Evolutionary conservation across 2,113 vertebrate species (phyloP).

Genomic region (Struthidea cinerea): DNA sequence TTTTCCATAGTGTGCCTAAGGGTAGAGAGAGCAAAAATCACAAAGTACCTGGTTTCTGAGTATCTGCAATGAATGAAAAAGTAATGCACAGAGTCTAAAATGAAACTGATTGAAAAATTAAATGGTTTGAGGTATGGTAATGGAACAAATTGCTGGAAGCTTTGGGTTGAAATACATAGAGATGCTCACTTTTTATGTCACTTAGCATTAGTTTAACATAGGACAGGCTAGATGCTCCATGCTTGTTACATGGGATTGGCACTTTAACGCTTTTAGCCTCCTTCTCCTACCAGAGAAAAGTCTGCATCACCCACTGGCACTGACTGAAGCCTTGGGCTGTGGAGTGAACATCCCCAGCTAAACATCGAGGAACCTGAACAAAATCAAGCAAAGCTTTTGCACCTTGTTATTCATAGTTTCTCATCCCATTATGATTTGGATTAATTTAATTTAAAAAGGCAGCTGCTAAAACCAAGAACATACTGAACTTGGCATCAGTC

Average conservation of each 20-base stretch:
- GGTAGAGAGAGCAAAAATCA: not conserved
- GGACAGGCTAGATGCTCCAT: not conserved
- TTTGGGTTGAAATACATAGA: not conserved
- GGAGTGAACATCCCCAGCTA: not conserved
- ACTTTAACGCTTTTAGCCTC: not conserved
- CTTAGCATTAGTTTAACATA: not conserved
- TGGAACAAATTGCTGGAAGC: not conserved
- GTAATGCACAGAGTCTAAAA: not conserved
- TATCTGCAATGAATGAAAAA: not conserved
- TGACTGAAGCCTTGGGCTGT: not conserved
- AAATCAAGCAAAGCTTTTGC: not conserved
- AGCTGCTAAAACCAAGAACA: slow-evolving; percentile 7
- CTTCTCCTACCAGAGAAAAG: not conserved
- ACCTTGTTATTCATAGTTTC: not conserved
- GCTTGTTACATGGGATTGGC: not conserved
- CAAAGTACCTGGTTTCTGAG: not conserved
- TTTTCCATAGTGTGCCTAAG: not conserved
- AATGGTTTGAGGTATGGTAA: not conserved
- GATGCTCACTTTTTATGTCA: not conserved
- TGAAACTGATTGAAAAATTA: not conserved
- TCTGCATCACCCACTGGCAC: not conserved
- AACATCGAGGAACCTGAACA: not conserved
- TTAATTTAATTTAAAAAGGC: not conserved
- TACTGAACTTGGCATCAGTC: not conserved
- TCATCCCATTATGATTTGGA: not conserved